These are phyloP conservation scores for Azemiops feae DNA, from an alignment of 2,113 vertebrate species.

Conservation along the genomic window DNA sequence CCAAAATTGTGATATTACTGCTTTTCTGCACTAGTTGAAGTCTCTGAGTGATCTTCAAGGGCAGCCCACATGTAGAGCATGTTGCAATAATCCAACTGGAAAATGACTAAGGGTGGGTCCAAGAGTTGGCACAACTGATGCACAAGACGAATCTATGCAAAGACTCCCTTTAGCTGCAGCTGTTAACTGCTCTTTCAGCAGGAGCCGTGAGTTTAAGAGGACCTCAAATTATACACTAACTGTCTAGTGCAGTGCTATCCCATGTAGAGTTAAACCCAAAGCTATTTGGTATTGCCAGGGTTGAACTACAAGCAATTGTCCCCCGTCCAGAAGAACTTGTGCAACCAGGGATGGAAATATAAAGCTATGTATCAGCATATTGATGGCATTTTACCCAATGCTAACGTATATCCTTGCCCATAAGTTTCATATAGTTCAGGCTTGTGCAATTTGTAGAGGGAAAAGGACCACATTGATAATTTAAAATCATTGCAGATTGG, in stretches of 20 bases:
- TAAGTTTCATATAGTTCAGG: background rate
- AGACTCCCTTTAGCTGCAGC: background rate
- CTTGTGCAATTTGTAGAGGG: background rate
- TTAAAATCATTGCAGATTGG: background rate
- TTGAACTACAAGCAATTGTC: background rate
- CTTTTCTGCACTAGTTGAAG: background rate
- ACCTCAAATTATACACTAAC: background rate
- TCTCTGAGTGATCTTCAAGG: background rate
- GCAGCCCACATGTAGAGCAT: background rate
- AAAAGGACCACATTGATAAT: background rate
- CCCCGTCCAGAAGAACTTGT: background rate
- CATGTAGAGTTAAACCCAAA: background rate
- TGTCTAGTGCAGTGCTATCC: background rate
- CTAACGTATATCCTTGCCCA: background rate
- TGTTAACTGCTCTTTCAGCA: background rate
- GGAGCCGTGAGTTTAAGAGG: background rate
- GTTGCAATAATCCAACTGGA: background rate
- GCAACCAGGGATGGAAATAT: background rate
- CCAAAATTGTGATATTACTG: background rate
- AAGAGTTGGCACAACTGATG: background rate
- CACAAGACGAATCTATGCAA: background rate
- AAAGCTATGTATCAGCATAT: background rate
- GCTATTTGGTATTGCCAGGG: background rate
- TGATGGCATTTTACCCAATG: background rate
- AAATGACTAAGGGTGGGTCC: background rate